Percentiles rank a stretch among this genome's conserved stretches.
These are phyloP conservation scores for Trimorus sp. DNA, from an alignment of 2,888 invertebrate genomes.

Conservation along the genomic window DNA sequence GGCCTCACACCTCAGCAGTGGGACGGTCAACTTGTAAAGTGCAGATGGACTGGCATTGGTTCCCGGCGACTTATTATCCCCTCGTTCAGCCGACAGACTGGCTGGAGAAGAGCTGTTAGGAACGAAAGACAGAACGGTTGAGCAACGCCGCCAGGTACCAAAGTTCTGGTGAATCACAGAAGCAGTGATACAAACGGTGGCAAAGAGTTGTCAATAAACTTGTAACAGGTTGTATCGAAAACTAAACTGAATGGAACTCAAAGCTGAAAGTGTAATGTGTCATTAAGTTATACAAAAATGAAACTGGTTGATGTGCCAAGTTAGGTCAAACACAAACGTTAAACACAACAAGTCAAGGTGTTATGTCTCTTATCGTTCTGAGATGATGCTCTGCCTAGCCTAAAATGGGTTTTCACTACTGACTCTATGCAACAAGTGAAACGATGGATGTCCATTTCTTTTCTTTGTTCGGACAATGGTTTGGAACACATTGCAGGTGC, in stretches of 20 bases:
- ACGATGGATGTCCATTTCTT: too few species aligned
- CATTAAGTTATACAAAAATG: not conserved
- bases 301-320: constrained; percentile 30
- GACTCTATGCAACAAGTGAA: too few species aligned
- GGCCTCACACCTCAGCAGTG: constrained; percentile 95
- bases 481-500: too few species aligned
- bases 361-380: too few species aligned
- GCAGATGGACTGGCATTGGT: constrained; percentile 90
- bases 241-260: constrained; percentile 5
- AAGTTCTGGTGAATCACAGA: constrained; percentile 26
- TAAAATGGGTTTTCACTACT: not conserved
- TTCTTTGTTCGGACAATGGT: too few species aligned
- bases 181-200: constrained; percentile 49
- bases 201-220: constrained; percentile 30
- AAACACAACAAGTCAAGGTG: constrained; percentile 18
- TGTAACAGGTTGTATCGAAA: constrained; percentile 6
- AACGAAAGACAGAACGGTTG: not conserved
- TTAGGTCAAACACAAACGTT: constrained; percentile 45
- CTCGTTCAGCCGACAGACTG: constrained; percentile 91
- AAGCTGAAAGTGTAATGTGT: constrained; percentile 19
- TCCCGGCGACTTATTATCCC: constrained; percentile 88
- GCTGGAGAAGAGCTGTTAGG: constrained; percentile 92
- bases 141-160: not conserved
- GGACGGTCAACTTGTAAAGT: constrained; percentile 96
- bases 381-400: not conserved